phyloP scores from a whole-genome alignment of 2,888 invertebrate genomes.

The Clusia tigrina region DNA sequence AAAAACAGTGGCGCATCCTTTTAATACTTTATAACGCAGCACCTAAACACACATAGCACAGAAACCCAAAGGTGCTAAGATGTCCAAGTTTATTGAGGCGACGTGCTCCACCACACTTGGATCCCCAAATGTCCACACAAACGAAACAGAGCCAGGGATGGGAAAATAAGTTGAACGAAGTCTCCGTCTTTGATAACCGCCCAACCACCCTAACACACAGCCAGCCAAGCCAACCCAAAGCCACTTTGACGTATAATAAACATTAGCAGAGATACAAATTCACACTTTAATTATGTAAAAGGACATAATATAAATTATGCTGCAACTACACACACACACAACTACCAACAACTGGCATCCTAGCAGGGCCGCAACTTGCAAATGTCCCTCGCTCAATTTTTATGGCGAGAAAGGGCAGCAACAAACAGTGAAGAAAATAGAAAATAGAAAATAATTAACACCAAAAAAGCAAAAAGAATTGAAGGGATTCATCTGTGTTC shows the following conservation, averaged over 20 bases:
- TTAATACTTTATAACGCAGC: constrained; percentile 24
- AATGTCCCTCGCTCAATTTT: no score
- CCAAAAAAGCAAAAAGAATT: not conserved
- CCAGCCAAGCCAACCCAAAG: no score
- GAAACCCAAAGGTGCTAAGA: constrained; percentile 23
- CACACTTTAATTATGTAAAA: constrained; percentile 18
- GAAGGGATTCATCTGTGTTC: not conserved
- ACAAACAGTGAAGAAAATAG: not conserved
- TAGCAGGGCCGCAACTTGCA: no score
- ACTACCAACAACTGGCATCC: no score
- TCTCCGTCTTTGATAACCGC: not conserved
- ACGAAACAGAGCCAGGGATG: not conserved
- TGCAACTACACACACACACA: not conserved
- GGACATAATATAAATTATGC: constrained; percentile 17
- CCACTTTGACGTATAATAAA: constrained; percentile 13
- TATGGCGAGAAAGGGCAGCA: no score
- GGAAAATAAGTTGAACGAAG: not conserved
- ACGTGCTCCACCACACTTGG: not conserved
- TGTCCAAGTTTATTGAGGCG: constrained; percentile 18
- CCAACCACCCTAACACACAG: not conserved
- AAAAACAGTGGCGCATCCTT: not conserved
- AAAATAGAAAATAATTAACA: not conserved
- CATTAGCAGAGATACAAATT: constrained; percentile 15
- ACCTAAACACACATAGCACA: constrained; percentile 5
- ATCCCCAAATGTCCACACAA: not conserved